Base-by-base conservation (phyloP, 2,888 invertebrate genomes). In the Pegoplata infirma region DNA sequence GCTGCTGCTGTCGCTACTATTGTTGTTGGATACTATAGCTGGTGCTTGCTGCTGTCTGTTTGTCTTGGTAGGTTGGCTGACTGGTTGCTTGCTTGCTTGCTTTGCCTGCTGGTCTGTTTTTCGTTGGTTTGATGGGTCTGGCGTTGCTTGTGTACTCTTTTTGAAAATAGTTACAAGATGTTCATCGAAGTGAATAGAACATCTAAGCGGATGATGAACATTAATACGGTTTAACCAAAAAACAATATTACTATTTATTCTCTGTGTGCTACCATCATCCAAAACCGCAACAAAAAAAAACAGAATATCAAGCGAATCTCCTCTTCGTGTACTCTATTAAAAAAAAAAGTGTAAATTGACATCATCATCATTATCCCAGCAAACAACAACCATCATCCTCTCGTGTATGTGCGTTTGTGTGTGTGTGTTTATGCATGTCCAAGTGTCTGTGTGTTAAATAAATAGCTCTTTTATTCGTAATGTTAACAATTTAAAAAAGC, bases 161-260 rank as follows among this genome's bases (percentile, higher is more conserved):
- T 82, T 71, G 84, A 87, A 87, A 87, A 88, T 87, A 87, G 87
- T 87, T 87, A 86, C 87, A 87, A 87, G 87, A 87, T 88, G 86
- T 86, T 87, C 87, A 86, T 86, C 87, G 86, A 85, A 86, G 87
- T 84, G 87, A 85, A 84, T 86, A 86, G 87, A 88, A 87, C 87
- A 86, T 86, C 84, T 84, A 83, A 84, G 84, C 87, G 88, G 85
- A 83, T 83, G 81, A 61, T 80, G 79, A 68, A 79, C 46, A 72
- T 63, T 69, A 51, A 66, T 21, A 64, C 58, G 68, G 36, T 51
- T 53, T 64, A 53, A 28, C 49, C 36, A n/a, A n/a, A 40, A 32
- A 8, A 12, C 44, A 67, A n/a, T n/a, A n/a, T 36, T 61, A n/a
- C n/a, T n/a, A n/a, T n/a, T n/a, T n/a, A 40, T 16, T 46, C 21